Evolutionary conservation across 2,888 invertebrate genomes (phyloP).

Genomic region (Hirtodrosophila cameraria): DNA sequence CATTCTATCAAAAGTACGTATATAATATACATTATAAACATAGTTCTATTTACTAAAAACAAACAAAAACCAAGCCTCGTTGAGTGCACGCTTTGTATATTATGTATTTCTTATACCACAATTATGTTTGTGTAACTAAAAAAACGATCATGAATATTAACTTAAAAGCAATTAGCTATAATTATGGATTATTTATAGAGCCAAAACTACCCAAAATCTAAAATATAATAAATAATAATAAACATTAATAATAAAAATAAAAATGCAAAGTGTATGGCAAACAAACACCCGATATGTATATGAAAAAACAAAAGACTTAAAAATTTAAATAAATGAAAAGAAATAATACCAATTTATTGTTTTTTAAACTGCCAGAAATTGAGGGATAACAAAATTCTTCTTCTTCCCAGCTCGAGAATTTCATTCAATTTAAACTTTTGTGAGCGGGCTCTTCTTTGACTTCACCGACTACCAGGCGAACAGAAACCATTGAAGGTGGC

Average conservation of each 20-base stretch:
- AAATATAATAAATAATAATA: conserved; percentile 53
- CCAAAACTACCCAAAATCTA: conserved; percentile 76
- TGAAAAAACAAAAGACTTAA: conserved; percentile 74
- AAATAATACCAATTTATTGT: conserved; percentile 66
- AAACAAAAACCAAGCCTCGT: conserved; percentile 24
- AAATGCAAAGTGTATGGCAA: conserved; percentile 58
- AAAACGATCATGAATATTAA: conserved; percentile 70
- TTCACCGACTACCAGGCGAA: too few relatives aligned
- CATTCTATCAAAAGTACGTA: conserved; percentile 38
- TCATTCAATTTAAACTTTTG: too few relatives aligned
- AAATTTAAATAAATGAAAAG: conserved; percentile 80
- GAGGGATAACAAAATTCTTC: too few relatives aligned
- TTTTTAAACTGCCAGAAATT: too few relatives aligned
- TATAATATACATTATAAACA: conserved; percentile 23
- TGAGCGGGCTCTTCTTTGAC: too few relatives aligned
- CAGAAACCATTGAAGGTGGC: too few relatives aligned
- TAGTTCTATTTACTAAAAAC: conserved; percentile 46
- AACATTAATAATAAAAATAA: conserved; percentile 47
- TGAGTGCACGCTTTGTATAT: conserved; percentile 49
- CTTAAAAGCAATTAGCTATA: conserved; percentile 78
- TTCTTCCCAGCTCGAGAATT: too few relatives aligned
- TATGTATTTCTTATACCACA: conserved; percentile 40
- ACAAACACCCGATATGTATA: conserved; percentile 54
- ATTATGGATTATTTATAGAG: conserved; percentile 77
- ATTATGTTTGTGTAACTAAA: conserved; percentile 60